These are phyloP conservation scores for Exocentrus adspersus DNA, from an alignment of 2,888 invertebrate species.

Conservation along the genomic window DNA sequence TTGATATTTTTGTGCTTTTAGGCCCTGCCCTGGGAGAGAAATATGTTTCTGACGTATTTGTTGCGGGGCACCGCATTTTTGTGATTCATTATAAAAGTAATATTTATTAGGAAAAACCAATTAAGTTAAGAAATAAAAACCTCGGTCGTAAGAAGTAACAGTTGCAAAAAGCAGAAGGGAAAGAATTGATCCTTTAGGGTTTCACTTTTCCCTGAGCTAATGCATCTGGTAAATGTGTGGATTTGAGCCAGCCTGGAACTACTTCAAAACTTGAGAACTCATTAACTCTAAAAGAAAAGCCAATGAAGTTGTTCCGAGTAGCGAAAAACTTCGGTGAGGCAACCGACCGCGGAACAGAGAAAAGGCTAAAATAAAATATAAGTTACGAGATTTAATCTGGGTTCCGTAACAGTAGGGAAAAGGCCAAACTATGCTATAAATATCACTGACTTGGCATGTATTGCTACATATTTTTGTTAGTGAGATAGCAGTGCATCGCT, in stretches of 20 bases:
- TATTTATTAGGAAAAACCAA: background rate
- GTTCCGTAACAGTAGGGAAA: slow-evolving; percentile 58
- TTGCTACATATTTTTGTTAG: slow-evolving; percentile 61
- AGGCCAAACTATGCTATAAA: slow-evolving; percentile 60
- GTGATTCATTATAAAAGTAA: background rate
- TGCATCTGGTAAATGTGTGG: slow-evolving; percentile 48
- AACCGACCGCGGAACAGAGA: slow-evolving; percentile 55
- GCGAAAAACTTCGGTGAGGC: slow-evolving; percentile 42
- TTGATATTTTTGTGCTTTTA: too few species aligned
- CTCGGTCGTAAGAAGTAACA: slow-evolving; percentile 31
- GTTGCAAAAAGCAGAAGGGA: slow-evolving; percentile 38
- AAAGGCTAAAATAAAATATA: slow-evolving; percentile 63
- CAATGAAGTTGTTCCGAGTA: slow-evolving; percentile 51
- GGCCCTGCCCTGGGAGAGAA: too few species aligned
- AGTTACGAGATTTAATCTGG: slow-evolving; percentile 65
- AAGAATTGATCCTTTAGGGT: slow-evolving; percentile 50
- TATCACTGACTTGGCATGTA: slow-evolving; percentile 59
- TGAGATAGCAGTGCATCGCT: slow-evolving; percentile 56
- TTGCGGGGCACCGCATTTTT: slow-evolving; percentile 7
- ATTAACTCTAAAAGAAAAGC: slow-evolving; percentile 56
- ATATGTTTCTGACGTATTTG: too few species aligned
- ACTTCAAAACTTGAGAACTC: slow-evolving; percentile 50
- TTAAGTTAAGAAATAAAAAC: slow-evolving; percentile 9
- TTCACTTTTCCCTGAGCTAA: slow-evolving; percentile 41
- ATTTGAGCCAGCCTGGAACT: slow-evolving; percentile 44